Conservation (phyloP, 2,888 invertebrate genomes). For the Drosophila birchii region DNA sequence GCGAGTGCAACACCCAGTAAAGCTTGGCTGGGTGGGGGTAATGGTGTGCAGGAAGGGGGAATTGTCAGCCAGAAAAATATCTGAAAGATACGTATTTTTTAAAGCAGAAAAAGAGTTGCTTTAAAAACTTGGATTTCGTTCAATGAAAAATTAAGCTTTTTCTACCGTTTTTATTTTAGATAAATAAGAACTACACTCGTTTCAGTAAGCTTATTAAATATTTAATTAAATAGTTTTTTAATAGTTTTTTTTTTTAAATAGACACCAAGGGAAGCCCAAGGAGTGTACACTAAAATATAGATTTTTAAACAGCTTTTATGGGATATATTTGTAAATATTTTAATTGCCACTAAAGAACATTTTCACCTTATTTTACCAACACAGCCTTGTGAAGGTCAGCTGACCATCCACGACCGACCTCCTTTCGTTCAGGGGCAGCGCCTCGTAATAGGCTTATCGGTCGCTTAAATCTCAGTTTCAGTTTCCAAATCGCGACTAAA, state of each 20-base stretch:
- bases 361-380: neutral
- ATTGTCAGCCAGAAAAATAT: neutral
- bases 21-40: neutral
- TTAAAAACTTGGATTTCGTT: neutral
- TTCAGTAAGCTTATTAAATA: neutral
- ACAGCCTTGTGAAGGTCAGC: slow-evolving; percentile 25
- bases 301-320: rapidly evolving
- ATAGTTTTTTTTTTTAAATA: neutral
- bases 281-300: neutral
- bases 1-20: slow-evolving; percentile 70
- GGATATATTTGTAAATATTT: neutral
- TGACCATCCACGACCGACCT: slow-evolving; percentile 10
- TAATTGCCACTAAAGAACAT: neutral
- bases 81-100: neutral
- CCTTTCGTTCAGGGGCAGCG: slow-evolving; percentile 29
- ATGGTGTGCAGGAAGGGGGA: neutral
- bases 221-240: neutral
- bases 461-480: slow-evolving; percentile 56
- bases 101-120: neutral
- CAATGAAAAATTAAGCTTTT: no score
- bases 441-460: slow-evolving; percentile 73
- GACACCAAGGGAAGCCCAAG: rapidly evolving
- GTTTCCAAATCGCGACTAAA: slow-evolving; percentile 63
- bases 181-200: neutral
- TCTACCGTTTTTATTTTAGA: neutral